Evolutionary conservation across 2,113 vertebrate genomes (phyloP), one percentile per base, ranked within the genome.

Genomic region (Vulpes lagopus): DNA sequence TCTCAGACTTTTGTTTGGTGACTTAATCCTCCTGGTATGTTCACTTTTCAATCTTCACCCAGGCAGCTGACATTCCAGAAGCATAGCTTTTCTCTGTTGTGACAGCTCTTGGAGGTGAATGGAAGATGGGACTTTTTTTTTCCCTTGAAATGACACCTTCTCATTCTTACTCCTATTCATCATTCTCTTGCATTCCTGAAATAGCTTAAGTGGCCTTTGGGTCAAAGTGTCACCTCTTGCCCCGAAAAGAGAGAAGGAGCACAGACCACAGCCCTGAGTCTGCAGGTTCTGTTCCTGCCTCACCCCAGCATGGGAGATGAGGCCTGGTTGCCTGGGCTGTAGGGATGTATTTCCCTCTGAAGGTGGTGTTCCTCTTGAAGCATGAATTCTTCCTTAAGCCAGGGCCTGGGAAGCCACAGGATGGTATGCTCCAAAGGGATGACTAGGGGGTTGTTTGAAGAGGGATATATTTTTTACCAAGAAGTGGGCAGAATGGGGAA

Each of bases 181-280:
- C 25, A 53, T 94, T 84, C 64, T 91, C 32, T 73, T 94, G 43
- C 27, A 95, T 95, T 94, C 91, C 71, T 95, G 67, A 97, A 93
- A 95, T 94, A 92, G 74, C 62, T 95, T 30, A 82, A 57, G 43
- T 57, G 64, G n/a, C 35, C 51, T 51, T 71, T 9, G 59, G 38
- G 49, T 95, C 43, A 73, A 67, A 80, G 35, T 62, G 35, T 57
- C n/a, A 60, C 55, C 3, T 32, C 65, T 16, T 11, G 53, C 12
- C 30, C 12, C 1, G 25, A n/a, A 86, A 89, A 84, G 9, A 83
- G 55, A 74, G 64, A 74, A 51, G 49, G 60, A 71, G 32, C 51
- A 20, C 4, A 51, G 60, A 23, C 27, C 3, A 5, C 11, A 73
- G 49, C 27, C 12, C 59, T 23, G 53, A 14, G 27, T 25, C 27